Base-by-base conservation (phyloP, 1,140 invertebrate genomes). In the Archegozetes longisetosus region DNA sequence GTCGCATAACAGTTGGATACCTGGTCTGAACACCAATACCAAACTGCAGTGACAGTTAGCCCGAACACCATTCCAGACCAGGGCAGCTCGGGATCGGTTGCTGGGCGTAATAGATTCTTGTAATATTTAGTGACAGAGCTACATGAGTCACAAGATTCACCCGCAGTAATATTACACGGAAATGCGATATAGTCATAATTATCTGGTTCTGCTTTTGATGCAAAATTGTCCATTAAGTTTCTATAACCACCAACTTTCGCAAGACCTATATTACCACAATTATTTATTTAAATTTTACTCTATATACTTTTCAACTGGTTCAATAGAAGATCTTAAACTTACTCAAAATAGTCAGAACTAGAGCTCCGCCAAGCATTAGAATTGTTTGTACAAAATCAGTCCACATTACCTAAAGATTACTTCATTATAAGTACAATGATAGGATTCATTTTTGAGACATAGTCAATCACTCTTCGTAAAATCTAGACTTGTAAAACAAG, bases 21-120 rank as follows among this genome's bases (percentile, higher is more conserved):
- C 69, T 78, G 77, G 66, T 78, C 76, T 50, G 75, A 68, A 64
- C 76, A 77, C 76, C 76, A 78, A 61, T 77, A 77, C 76, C 76
- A 78, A 20, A 77, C 70, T 3, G 75, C 75, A 3, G 71, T 70
- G 26, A 74, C 68, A 0, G 73, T 76, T 47, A 73, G 71, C 17
- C 77, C 74, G 1, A 77, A 65, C 3, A 76, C 64, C 59, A 78
- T 50, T 14, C 58, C 50, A 20, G 66, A 20, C 32, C 61, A 62
- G 13, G 59, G 58, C n/a, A 63, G 29, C 23, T 77, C 72, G 23
- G 69, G 61, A 57, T 71, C 69, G 68, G 69, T 28, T 61, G 63
- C 58, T 65, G 73, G 28, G 29, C 76, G 65, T 9, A 63, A 32
- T 20, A 63, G 47, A 53, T 60, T 50, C 4, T 14, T 13, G 32